Percentiles rank a stretch among this genome's conserved stretches.
Conservation (phyloP, 23 tunicate genomes). For the Botrylloides violaceus region DNA sequence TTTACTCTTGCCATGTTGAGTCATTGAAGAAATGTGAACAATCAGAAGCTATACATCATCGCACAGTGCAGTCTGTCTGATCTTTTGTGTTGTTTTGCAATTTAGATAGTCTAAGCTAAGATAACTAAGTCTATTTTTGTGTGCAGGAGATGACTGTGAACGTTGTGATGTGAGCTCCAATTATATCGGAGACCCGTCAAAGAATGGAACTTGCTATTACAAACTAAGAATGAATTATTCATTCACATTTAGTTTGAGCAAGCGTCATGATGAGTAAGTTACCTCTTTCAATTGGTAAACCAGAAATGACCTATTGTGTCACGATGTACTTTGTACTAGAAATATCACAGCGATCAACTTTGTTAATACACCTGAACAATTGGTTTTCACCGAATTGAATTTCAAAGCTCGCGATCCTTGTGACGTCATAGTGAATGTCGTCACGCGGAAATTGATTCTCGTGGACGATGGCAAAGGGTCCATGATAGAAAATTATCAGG, state of each 20-base stretch:
- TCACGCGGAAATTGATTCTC: too few species aligned
- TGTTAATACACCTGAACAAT: conserved; percentile 34
- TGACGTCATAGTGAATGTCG: background rate
- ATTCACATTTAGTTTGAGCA: conserved; percentile 47
- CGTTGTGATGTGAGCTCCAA: conserved; percentile 25
- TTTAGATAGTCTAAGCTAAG: too few species aligned
- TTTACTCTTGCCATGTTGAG: too few species aligned
- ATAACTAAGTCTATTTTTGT: too few species aligned
- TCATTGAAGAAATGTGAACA: too few species aligned
- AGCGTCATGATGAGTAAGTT: conserved; percentile 23
- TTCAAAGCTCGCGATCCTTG: conserved; percentile 21
- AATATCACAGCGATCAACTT: conserved; percentile 71
- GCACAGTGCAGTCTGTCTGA: too few species aligned
- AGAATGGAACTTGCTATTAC: conserved; percentile 91
- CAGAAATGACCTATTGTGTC: background rate
- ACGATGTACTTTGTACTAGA: conserved; percentile 5
- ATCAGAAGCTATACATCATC: too few species aligned
- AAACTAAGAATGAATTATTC: conserved; percentile 33
- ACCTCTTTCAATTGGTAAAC: background rate
- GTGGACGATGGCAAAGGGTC: too few species aligned
- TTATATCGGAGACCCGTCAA: conserved; percentile 48
- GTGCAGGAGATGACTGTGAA: conserved; percentile 36
- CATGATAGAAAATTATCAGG: too few species aligned
- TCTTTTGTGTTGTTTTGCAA: too few species aligned
- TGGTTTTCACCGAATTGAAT: conserved; percentile 38